Conservation (phyloP, 1,140 invertebrate genomes). For the Acromyrmex heyeri region DNA sequence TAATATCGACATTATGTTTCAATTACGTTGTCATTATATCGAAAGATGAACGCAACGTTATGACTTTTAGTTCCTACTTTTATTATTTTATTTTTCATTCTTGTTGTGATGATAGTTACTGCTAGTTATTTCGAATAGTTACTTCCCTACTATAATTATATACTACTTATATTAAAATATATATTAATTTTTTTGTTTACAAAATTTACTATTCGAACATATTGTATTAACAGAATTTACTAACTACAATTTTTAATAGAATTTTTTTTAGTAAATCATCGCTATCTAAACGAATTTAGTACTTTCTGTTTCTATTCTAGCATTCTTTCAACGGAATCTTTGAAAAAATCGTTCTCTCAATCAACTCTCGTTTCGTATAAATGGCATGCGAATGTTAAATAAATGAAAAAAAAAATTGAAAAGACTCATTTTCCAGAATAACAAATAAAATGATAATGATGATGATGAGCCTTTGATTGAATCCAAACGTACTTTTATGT, state of each 20-base stretch:
- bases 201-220: not conserved
- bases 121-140: slow-evolving; percentile 13
- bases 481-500: not conserved
- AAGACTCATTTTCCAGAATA: not conserved
- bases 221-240: not conserved
- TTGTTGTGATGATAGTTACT: slow-evolving; percentile 15
- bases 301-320: not conserved
- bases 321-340: not conserved
- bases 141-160: not conserved
- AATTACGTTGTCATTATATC: not conserved
- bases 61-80: slow-evolving; percentile 45
- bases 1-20: not conserved
- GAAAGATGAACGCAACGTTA: not conserved
- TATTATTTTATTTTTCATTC: slow-evolving; percentile 71
- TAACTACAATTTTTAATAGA: no score
- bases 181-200: not conserved
- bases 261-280: not conserved
- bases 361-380: slow-evolving; percentile 8
- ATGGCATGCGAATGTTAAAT: not conserved
- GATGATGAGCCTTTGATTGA: not conserved
- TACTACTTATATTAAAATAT: no score
- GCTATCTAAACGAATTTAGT: not conserved
- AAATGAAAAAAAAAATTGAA: not conserved
- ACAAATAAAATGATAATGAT: not conserved
- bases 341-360: no score